Percentiles rank a stretch among this genome's conserved stretches.
Conservation (phyloP, 2,113 vertebrate species). For the Vidua chalybeata region DNA sequence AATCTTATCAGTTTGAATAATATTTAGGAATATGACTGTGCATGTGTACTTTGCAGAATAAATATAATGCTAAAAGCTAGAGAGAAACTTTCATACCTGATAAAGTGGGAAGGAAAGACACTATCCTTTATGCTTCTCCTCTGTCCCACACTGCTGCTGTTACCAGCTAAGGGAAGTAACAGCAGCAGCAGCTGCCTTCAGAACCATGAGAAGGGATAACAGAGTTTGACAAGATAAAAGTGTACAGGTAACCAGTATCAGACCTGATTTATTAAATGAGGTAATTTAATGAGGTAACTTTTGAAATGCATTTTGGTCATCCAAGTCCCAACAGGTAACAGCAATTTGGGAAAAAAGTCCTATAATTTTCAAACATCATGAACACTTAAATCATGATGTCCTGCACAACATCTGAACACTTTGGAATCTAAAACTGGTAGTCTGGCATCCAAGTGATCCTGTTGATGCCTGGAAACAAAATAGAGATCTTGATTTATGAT, state of each 20-base stretch:
- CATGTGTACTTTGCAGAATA: background rate
- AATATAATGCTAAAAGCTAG: background rate
- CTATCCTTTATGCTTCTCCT: background rate
- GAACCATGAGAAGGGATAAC: background rate
- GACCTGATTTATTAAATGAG: background rate
- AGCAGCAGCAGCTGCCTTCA: fast-evolving
- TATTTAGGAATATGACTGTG: background rate
- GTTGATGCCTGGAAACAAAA: background rate
- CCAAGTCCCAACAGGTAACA: background rate
- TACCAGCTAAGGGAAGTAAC: background rate
- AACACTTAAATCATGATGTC: background rate
- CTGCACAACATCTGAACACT: background rate
- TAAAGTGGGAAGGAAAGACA: background rate
- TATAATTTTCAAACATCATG: background rate
- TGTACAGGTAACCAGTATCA: background rate
- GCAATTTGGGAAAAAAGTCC: background rate
- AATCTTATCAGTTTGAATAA: background rate
- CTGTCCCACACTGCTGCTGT: background rate
- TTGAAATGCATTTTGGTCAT: background rate
- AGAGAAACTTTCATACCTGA: fast-evolving
- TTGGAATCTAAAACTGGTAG: background rate
- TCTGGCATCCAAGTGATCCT: background rate
- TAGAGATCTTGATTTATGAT: background rate
- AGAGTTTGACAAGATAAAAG: background rate
- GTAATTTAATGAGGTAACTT: background rate